These are phyloP conservation scores for Cisticola juncidis DNA, from an alignment of 2,113 vertebrate genomes.

Conservation along the genomic window DNA sequence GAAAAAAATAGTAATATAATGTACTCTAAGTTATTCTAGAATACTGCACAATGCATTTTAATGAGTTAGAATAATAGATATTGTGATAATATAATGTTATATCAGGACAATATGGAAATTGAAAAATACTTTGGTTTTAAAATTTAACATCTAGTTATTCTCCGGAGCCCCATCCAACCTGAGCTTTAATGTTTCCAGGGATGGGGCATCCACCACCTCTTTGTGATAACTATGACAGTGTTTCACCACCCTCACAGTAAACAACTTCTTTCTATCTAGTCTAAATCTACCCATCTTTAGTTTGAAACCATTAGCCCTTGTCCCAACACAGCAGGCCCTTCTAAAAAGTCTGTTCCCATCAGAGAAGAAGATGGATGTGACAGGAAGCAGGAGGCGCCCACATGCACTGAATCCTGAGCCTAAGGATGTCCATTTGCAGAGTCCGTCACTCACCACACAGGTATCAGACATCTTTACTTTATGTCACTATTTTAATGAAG, in stretches of 20 bases:
- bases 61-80: background rate
- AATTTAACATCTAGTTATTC: background rate
- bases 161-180: background rate
- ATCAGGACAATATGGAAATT: background rate
- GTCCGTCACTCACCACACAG: background rate
- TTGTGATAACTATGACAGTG: background rate
- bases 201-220: background rate
- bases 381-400: background rate
- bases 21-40: background rate
- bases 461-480: background rate
- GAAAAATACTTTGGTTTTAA: background rate
- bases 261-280: background rate
- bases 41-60: background rate
- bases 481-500: background rate
- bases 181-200: background rate
- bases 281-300: background rate
- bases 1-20: background rate
- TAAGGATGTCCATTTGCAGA: background rate
- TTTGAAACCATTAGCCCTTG: background rate
- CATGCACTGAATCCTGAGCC: background rate
- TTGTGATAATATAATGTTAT: background rate
- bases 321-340: background rate
- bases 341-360: background rate
- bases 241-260: background rate
- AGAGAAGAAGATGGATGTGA: background rate